phyloP scores from a whole-genome alignment of 2,888 invertebrate genomes.

The Conus canariensis region DNA sequence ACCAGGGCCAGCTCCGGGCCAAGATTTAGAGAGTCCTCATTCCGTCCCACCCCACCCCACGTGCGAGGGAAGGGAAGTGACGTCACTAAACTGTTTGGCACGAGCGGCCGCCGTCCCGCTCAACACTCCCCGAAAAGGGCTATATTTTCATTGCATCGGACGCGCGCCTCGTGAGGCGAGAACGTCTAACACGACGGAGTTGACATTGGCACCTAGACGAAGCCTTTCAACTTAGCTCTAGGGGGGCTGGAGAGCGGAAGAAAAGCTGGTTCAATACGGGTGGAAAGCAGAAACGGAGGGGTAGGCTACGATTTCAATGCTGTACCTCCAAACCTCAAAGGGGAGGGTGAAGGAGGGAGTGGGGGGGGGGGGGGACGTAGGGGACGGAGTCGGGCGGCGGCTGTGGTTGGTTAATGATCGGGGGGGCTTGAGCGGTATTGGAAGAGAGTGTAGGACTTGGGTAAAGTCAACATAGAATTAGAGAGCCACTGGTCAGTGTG shows the following conservation, averaged over 20 bases:
- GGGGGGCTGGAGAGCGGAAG: neutral
- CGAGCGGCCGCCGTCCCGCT: neutral
- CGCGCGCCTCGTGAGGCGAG: neutral
- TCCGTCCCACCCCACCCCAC: too few relatives aligned
- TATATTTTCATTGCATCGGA: neutral
- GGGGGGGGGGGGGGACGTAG: neutral
- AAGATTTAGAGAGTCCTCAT: neutral
- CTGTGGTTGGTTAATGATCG: neutral
- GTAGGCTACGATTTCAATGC: constrained; percentile 15
- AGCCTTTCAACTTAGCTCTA: neutral
- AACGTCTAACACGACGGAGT: constrained; percentile 11
- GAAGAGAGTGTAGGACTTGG: neutral
- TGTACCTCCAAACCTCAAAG: neutral
- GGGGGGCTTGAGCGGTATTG: neutral
- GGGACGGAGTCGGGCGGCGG: too few relatives aligned
- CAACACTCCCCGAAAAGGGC: neutral
- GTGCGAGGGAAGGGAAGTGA: neutral
- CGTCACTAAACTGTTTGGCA: neutral
- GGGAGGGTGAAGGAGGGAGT: too few relatives aligned
- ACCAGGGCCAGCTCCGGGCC: neutral
- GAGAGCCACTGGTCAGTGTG: neutral
- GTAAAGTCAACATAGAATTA: constrained; percentile 11
- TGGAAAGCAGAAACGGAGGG: neutral
- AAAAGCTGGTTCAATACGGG: neutral
- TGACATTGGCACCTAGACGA: constrained; percentile 33